Evolutionary conservation across 2,113 vertebrate genomes (phyloP).

Genomic region (Pavo muticus): DNA sequence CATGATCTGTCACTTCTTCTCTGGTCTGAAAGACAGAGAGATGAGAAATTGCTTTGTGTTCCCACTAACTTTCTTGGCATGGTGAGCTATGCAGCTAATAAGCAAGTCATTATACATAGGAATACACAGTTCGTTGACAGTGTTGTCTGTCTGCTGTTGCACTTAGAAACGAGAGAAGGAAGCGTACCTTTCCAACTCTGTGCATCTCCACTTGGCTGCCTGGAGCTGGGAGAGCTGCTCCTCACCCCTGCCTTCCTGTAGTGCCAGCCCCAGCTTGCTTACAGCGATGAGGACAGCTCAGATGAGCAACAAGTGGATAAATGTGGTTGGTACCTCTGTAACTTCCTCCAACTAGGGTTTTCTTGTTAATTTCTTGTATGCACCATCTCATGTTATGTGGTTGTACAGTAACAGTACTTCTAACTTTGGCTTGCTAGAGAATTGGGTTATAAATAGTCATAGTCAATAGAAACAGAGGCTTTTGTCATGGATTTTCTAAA

Average conservation of each 20-base stretch:
- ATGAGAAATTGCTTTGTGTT: constrained; percentile 7
- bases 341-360: background rate
- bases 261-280: background rate
- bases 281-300: background rate
- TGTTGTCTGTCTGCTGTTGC: background rate
- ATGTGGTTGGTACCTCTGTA: background rate
- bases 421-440: background rate
- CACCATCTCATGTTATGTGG: background rate
- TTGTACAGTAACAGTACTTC: constrained; percentile 1
- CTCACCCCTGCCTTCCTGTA: background rate
- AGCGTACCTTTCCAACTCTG: background rate
- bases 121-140: constrained; percentile 20
- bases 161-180: background rate
- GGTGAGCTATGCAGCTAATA: constrained; percentile 42
- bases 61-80: background rate
- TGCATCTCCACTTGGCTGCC: background rate
- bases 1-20: background rate
- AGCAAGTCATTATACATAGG: constrained; percentile 34
- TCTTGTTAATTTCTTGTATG: background rate
- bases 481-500: background rate
- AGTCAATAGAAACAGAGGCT: background rate
- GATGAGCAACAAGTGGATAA: background rate
- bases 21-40: constrained; percentile 7
- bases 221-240: background rate
- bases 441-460: background rate